Evolutionary conservation across 2,888 invertebrate genomes (phyloP).

Genomic region (Keiferia lycopersicella): DNA sequence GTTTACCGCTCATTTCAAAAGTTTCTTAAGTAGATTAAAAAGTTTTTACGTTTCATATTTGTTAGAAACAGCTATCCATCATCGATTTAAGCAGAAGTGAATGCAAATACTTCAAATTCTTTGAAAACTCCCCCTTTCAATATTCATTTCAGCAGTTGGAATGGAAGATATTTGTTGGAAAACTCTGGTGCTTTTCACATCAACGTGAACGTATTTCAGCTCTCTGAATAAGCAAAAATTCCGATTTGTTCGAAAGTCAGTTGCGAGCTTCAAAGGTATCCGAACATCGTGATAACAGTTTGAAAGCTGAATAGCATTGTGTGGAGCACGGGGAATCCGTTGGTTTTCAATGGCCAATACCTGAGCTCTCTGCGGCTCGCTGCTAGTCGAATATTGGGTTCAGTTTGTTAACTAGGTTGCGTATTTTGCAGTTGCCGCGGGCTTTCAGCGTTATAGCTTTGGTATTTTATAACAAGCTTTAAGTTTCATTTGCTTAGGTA

Average conservation of each 20-base stretch:
- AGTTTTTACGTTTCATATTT: not conserved
- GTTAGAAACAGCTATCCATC: not conserved
- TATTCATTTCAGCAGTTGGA: conserved; percentile 1
- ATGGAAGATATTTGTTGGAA: conserved; percentile 2
- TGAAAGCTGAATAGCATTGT: conserved; percentile 48
- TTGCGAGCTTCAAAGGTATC: not conserved
- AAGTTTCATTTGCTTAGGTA: not conserved
- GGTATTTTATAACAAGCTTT: not conserved
- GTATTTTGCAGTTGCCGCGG: conserved; percentile 6
- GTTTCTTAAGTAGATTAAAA: not conserved
- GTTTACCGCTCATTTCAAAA: not conserved
- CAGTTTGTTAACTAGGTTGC: conserved; percentile 15
- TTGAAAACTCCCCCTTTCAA: conserved; percentile 33
- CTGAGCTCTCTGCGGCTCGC: conserved; percentile 2
- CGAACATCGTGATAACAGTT: conserved; percentile 39
- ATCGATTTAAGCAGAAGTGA: not conserved
- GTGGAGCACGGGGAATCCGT: conserved; percentile 48
- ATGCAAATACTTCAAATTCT: conserved; percentile 4
- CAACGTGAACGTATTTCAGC: not conserved
- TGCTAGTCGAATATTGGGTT: conserved; percentile 4
- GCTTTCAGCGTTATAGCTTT: not conserved
- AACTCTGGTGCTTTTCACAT: conserved; percentile 1
- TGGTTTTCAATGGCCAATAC: conserved; percentile 41
- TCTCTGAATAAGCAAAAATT: conserved; percentile 4
- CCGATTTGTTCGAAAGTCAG: not conserved